Conservation (phyloP, 2,888 invertebrate species). For the Synergus laeviventris region DNA sequence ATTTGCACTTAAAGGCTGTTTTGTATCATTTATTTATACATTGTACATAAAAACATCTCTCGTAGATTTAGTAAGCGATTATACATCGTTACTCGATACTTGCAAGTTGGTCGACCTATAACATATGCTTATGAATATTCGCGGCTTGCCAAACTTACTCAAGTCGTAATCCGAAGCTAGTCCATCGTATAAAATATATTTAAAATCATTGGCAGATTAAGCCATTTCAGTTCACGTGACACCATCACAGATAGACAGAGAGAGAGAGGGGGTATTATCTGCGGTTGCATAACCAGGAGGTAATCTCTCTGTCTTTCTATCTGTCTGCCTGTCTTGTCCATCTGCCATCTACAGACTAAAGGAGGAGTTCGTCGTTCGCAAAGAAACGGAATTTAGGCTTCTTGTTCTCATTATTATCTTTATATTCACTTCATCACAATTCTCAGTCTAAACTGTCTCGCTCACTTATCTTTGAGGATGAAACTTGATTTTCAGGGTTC, state of each 20-base stretch:
- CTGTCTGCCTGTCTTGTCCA: no score
- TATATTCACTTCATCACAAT: slow-evolving; percentile 5
- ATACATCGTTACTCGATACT: slow-evolving; percentile 13
- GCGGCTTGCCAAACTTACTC: slow-evolving; percentile 59
- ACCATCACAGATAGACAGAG: slow-evolving; percentile 50
- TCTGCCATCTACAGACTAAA: slow-evolving; percentile 44
- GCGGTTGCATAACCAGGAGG: no score
- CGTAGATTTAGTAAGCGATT: slow-evolving; percentile 11
- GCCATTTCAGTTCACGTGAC: slow-evolving; percentile 62
- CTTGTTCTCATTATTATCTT: slow-evolving; percentile 37
- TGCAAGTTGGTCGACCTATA: slow-evolving; percentile 58
- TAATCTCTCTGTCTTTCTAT: no score
- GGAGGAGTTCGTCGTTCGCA: slow-evolving; percentile 38
- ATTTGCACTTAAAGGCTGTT: background rate
- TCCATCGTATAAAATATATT: slow-evolving; percentile 67
- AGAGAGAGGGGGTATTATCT: no score
- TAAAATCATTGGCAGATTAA: slow-evolving; percentile 51
- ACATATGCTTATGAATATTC: slow-evolving; percentile 58
- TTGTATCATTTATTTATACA: slow-evolving; percentile 25
- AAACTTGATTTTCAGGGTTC: background rate
- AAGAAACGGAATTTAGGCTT: slow-evolving; percentile 29
- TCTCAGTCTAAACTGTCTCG: slow-evolving; percentile 36
- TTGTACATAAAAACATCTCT: slow-evolving; percentile 8
- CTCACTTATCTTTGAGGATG: slow-evolving; percentile 22
- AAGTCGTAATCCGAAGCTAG: slow-evolving; percentile 67